These are phyloP conservation scores for Thamnophis elegans DNA, from an alignment of 2,797 vertebrate species.

Conservation along the genomic window DNA sequence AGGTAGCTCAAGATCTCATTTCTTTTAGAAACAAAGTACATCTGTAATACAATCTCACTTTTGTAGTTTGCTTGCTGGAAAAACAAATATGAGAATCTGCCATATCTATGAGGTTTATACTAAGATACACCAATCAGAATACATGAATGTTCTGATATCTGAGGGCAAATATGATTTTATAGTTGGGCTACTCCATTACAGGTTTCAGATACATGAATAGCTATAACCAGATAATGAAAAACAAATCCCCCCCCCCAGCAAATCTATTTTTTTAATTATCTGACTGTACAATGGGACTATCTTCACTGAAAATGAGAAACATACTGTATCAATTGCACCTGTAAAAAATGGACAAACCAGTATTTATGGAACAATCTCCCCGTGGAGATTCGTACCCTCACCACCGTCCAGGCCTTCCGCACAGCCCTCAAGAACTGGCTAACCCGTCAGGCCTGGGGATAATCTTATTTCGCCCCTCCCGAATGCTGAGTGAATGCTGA, in stretches of 20 bases:
- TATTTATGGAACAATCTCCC: no score
- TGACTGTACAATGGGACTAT: background rate
- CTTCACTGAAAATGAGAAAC: background rate
- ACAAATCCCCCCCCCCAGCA: background rate
- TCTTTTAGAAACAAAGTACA: background rate
- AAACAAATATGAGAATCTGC: background rate
- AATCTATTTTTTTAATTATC: background rate
- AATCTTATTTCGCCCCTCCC: no score
- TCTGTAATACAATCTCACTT: background rate
- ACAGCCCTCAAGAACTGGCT: no score
- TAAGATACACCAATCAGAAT: background rate
- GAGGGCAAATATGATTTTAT: background rate
- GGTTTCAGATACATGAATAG: background rate
- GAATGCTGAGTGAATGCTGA: no score
- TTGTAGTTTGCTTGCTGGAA: background rate
- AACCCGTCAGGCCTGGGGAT: no score
- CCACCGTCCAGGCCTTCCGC: no score
- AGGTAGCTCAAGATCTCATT: background rate
- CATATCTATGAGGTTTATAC: background rate
- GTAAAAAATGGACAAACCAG: background rate
- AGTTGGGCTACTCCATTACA: background rate
- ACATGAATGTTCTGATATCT: background rate
- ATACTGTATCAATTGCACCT: background rate
- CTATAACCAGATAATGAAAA: background rate
- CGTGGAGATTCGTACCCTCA: no score